phyloP scores from a whole-genome alignment of 2,113 vertebrate species.

The Hirundichthys speculiger region DNA sequence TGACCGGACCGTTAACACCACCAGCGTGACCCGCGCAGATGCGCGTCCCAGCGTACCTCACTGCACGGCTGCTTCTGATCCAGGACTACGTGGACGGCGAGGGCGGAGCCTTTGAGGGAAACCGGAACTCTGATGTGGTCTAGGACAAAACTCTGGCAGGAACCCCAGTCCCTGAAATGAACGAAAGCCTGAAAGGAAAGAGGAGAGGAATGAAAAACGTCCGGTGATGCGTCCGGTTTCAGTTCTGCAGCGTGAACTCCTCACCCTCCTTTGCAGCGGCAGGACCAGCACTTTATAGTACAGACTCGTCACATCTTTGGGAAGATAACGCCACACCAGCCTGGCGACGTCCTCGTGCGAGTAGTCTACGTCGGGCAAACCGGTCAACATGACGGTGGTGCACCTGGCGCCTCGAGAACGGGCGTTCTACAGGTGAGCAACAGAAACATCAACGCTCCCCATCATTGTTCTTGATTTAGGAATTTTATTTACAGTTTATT shows the following conservation, averaged over 20 bases:
- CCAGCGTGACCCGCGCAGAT: too few species aligned
- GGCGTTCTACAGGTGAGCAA: not conserved
- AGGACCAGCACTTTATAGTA: constrained; percentile 45
- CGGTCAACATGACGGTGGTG: constrained; percentile 46
- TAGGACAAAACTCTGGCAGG: constrained; percentile 9
- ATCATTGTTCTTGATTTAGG: too few species aligned
- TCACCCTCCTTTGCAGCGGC: constrained; percentile 59
- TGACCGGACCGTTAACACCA: too few species aligned
- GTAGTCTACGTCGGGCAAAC: constrained; percentile 40
- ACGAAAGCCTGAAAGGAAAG: constrained; percentile 45
- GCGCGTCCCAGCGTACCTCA: constrained; percentile 33
- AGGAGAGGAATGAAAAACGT: not conserved
- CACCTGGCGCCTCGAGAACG: rapidly evolving
- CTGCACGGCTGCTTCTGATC: not conserved
- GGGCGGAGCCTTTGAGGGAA: not conserved
- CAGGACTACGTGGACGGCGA: constrained; percentile 24
- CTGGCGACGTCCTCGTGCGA: constrained; percentile 27
- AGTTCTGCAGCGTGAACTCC: not conserved
- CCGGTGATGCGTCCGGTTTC: not conserved
- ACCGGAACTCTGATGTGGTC: not conserved
- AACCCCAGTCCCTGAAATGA: not conserved
- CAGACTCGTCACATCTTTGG: not conserved
- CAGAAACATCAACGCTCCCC: not conserved
- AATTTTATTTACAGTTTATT: too few species aligned
- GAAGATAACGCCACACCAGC: constrained; percentile 32